A percentile compares a stretch with the other conserved stretches of the same genome.
These are phyloP conservation scores for Vidua macroura DNA, from an alignment of 2,113 vertebrate genomes.

Conservation along the genomic window DNA sequence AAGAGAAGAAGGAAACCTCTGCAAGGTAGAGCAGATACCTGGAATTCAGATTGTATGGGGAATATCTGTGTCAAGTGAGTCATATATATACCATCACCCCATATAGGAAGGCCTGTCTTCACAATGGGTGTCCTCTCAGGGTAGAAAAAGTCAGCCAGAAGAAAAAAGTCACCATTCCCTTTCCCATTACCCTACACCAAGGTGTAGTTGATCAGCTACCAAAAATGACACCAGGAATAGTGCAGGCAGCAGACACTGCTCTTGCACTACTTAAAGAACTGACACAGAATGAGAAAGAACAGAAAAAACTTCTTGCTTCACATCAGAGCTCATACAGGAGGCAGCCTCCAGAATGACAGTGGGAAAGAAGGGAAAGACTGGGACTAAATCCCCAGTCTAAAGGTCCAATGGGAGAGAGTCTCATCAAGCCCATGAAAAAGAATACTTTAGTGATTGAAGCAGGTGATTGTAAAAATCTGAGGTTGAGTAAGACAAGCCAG, in stretches of 20 bases:
- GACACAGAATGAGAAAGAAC: neutral
- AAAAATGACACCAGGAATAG: neutral
- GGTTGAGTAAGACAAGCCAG: neutral
- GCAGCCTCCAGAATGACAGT: neutral
- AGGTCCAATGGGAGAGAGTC: neutral
- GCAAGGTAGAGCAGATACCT: neutral
- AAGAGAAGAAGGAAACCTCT: neutral
- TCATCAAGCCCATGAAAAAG: neutral
- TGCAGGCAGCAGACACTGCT: neutral
- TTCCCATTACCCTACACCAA: neutral
- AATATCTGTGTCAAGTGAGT: neutral
- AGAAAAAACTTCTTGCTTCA: neutral
- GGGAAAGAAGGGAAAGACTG: neutral
- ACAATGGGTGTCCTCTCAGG: neutral
- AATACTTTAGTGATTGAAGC: neutral
- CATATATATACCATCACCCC: accelerated
- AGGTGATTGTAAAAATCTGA: neutral
- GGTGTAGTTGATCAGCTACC: neutral
- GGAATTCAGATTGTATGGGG: neutral
- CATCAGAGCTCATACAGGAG: neutral
- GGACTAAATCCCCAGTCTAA: neutral
- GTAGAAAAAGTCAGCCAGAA: neutral
- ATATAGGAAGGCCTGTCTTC: neutral
- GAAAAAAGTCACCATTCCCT: neutral
- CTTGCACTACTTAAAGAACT: neutral